phyloP scores from a whole-genome alignment of 2,888 invertebrate species.

The Seira musarum region DNA sequence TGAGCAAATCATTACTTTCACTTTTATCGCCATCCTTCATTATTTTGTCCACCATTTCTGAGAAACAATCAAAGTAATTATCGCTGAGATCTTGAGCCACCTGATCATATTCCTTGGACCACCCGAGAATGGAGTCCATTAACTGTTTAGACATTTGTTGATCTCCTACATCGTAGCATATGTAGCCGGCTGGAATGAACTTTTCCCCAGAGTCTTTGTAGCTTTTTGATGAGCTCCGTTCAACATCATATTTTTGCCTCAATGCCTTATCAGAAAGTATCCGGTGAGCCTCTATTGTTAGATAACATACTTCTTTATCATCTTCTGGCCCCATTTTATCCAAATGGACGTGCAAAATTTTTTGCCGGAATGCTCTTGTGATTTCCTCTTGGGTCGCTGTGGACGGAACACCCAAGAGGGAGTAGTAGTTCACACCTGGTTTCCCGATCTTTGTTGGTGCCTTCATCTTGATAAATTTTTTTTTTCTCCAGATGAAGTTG shows the following conservation, averaged over 20 bases:
- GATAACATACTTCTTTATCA: constrained; percentile 59
- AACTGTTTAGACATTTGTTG: constrained; percentile 57
- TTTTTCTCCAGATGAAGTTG: background rate
- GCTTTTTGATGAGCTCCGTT: constrained; percentile 48
- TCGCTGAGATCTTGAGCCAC: constrained; percentile 51
- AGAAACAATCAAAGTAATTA: constrained; percentile 64
- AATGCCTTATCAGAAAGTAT: constrained; percentile 59
- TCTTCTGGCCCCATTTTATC: constrained; percentile 60
- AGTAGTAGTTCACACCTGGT: constrained; percentile 63
- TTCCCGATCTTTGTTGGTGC: constrained; percentile 46
- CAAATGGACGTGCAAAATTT: constrained; percentile 63
- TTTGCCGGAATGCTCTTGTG: constrained; percentile 58
- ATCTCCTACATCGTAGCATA: constrained; percentile 64
- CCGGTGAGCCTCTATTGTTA: constrained; percentile 64
- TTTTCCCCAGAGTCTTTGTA: constrained; percentile 50
- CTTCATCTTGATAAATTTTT: constrained; percentile 36
- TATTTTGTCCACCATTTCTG: constrained; percentile 51
- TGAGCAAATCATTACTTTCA: background rate
- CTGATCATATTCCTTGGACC: constrained; percentile 62
- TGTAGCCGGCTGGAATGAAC: constrained; percentile 62
- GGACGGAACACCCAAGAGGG: constrained; percentile 59
- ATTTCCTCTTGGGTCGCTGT: constrained; percentile 64
- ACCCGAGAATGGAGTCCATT: constrained; percentile 50
- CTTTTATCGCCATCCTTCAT: constrained; percentile 17
- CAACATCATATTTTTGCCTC: constrained; percentile 62